Conservation (phyloP, 2,888 invertebrate genomes). For the Homarus gammarus region DNA sequence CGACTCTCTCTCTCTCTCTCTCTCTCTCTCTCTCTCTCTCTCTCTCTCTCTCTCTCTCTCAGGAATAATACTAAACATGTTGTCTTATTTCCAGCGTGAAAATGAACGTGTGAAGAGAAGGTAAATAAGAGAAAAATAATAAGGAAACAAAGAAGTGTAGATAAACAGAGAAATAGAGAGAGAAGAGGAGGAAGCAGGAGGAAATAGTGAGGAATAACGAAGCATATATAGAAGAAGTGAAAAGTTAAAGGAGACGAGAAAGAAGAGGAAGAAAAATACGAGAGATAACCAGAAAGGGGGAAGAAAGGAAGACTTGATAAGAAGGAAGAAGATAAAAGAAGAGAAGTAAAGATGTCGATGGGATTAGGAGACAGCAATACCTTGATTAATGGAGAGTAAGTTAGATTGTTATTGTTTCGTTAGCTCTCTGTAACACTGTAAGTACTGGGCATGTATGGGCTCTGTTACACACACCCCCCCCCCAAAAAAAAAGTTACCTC, state of each 20-base stretch:
- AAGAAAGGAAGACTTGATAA: not conserved
- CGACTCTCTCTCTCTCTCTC: no score
- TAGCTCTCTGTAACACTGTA: not conserved
- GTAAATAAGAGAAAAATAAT: no score
- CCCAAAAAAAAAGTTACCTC: not conserved
- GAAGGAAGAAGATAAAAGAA: not conserved
- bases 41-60: no score
- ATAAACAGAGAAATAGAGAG: no score
- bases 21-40: no score
- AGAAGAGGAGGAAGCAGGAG: no score
- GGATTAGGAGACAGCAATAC: conserved; percentile 28
- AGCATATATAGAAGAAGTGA: not conserved
- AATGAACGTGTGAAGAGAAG: no score
- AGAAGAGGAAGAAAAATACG: not conserved
- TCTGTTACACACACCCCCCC: no score
- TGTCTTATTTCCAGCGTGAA: no score
- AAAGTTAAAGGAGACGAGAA: not conserved
- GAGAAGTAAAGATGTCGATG: conserved; percentile 36
- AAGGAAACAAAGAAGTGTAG: no score
- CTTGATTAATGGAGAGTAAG: conserved; percentile 31
- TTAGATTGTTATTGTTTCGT: not conserved
- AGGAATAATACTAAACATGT: no score
- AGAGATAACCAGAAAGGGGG: not conserved
- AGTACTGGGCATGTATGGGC: not conserved
- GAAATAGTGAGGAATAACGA: no score